Conservation (phyloP, 2,797 vertebrate species). For the Sphaeramia orbicularis region DNA sequence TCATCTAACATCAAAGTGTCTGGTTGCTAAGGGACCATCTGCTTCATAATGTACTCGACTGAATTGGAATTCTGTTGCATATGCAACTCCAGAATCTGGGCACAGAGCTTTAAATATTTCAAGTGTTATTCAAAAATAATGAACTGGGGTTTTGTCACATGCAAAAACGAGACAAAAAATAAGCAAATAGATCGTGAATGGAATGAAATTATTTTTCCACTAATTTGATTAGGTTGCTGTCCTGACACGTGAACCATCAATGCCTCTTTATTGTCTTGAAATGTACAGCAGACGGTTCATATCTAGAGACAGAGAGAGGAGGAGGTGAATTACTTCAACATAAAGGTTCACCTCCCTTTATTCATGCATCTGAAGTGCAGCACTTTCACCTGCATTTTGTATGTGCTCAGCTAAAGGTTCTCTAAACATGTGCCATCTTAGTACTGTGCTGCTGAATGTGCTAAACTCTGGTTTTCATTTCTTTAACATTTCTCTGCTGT, state of each 20-base stretch:
- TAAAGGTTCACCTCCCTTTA: conserved; percentile 13
- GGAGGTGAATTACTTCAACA: conserved; percentile 12
- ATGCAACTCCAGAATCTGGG: conserved; percentile 60
- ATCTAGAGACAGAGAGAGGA: conserved; percentile 7
- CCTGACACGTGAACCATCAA: conserved; percentile 13
- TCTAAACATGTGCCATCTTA: conserved; percentile 1
- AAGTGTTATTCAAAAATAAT: conserved; percentile 60
- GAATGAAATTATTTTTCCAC: conserved; percentile 10
- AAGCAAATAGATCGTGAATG: conserved; percentile 37
- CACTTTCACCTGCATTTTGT: background rate
- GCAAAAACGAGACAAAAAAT: conserved; percentile 49
- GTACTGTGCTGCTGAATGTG: no score
- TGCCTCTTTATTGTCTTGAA: conserved; percentile 18
- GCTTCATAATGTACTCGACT: conserved; percentile 73
- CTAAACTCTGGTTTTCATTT: background rate
- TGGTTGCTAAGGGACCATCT: conserved; percentile 77
- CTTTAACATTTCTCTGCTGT: background rate
- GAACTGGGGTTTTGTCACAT: conserved; percentile 39
- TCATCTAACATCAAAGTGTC: conserved; percentile 80
- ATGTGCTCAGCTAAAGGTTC: background rate
- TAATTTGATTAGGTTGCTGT: conserved; percentile 20
- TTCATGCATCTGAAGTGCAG: conserved; percentile 14
- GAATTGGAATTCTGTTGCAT: conserved; percentile 68
- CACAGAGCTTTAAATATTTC: conserved; percentile 58
- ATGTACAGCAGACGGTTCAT: conserved; percentile 43